Base-by-base conservation (phyloP, 2,113 vertebrate genomes). In the Lepus timidus region DNA sequence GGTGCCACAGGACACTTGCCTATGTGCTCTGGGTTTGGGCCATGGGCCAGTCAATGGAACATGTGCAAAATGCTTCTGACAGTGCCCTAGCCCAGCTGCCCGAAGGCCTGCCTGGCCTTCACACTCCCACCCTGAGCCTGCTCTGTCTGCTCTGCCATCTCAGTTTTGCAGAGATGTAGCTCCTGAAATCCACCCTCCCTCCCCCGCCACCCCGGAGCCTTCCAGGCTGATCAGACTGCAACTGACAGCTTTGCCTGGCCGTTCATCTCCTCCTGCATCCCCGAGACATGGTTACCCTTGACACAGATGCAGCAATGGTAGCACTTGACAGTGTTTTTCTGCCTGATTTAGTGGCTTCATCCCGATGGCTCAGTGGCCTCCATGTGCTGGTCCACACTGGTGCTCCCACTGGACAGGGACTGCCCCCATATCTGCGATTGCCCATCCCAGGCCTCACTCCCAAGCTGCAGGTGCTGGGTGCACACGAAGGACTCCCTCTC, bases 301-400 rank as follows among this genome's bases (percentile, higher is more conserved):
- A 91, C 83, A 85, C 79, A 90, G 90, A 96, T 27, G 71, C 9
- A 13, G 91, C 2, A 2, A 39, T 5, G 1, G 9, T 3, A 33
- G 64, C 58, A 33, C 52, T 12, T 29, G 79, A 71, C n/a, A 12
- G 75, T 49, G 62, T 79, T 95, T 93, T 84, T 85, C 92, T 93
- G 79, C 61, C 68, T 58, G 49, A 74, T 64, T 87, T 86, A 39
- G 86, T 70, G 75, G 80, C 64, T 83, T 85, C 20, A 9, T 44
- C 31, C 78, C 0, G 0, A 4, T 14, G 55, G 85, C 71, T 58
- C 13, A 6, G 55, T 22, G 52, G 33, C 33, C 52, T 61, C 6
- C 0, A 2, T 25, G 4, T 55, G 58, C 33, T 65, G 65, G 62
- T 27, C 68, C 62, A 31, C 29, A 33, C 6, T 0, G 0, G 61